Evolutionary conservation across 2,888 invertebrate genomes (phyloP), one percentile per base, ranked within the genome.

Genomic region (Drosophila recens): DNA sequence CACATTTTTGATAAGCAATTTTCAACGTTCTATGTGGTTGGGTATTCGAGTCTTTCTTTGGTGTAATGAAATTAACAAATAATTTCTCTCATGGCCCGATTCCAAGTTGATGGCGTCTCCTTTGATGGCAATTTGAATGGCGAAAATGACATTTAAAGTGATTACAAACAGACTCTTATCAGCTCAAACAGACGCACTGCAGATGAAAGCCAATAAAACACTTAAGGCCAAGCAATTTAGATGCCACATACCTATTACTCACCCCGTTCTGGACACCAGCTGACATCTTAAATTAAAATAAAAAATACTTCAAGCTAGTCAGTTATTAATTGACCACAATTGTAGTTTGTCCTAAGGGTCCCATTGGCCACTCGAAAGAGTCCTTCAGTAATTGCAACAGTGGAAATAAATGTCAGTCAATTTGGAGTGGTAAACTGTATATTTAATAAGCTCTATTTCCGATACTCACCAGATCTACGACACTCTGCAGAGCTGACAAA

Each of bases 51-150:
- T 58, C 33, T 54, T 45, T 20, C 61, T 56, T 67, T 71, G 48
- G 56, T 66, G 65, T 80, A 80, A 89, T 90, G 74, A 86, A 90
- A 90, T 86, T 90, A 86, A 83, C 89, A 90, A 89, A 84, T 90
- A 82, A 85, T 84, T 83, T 72, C 66, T 59, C 79, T 74, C 72
- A 52, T 69, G 70, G 67, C 70, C 69, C 66, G 68, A 70, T 70
- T 72, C 51, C 65, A 51, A 63, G 76, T 74, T 67, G 69, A 59
- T 78, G 69, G 67, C 75, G 66, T 74, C 73, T 72, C 83, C 83
- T 86, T 89, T 89, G 81, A 87, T 87, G 81, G 74, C 79, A 86
- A 89, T 90, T 86, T 90, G 66, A 87, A 78, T 87, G 79, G 78
- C 56, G 57, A 71, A 72, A 84, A 78, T 76, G 84, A 56, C 72